These are phyloP conservation scores for Enteromius unitaeniatus DNA, from an alignment of 2,797 vertebrate species.

Conservation along the genomic window DNA sequence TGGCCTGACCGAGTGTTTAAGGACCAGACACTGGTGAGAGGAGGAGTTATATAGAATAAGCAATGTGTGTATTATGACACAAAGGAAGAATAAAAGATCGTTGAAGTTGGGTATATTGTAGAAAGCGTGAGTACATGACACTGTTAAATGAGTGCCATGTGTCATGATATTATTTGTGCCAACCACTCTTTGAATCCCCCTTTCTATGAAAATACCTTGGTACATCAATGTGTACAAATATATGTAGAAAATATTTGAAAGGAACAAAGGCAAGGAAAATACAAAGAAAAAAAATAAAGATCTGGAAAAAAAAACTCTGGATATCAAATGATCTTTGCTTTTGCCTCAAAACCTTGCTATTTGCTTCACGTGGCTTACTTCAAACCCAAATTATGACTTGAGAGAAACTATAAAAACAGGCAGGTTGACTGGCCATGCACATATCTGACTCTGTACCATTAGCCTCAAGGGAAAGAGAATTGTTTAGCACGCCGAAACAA, in stretches of 20 bases:
- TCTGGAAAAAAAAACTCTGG: not conserved
- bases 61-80: constrained; percentile 15
- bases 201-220: not conserved
- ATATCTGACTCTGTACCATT: constrained; percentile 13
- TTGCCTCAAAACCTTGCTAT: not conserved
- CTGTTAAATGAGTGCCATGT: not conserved
- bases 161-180: not conserved
- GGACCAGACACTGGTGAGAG: constrained; percentile 48
- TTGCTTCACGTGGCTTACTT: not conserved
- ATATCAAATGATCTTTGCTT: not conserved
- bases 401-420: constrained; percentile 27
- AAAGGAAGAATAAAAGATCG: not conserved
- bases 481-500: constrained; percentile 18
- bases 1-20: constrained; percentile 52
- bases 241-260: not conserved
- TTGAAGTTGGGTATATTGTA: not conserved
- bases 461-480: constrained; percentile 17
- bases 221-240: not conserved
- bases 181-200: not conserved
- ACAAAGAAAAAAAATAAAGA: not conserved
- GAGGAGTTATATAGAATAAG: constrained; percentile 16
- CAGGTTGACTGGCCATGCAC: constrained; percentile 23
- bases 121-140: not conserved
- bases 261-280: not conserved
- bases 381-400: not conserved